Evolutionary conservation across 2,888 invertebrate species (phyloP).

Genomic region (Incurvaria masculella): DNA sequence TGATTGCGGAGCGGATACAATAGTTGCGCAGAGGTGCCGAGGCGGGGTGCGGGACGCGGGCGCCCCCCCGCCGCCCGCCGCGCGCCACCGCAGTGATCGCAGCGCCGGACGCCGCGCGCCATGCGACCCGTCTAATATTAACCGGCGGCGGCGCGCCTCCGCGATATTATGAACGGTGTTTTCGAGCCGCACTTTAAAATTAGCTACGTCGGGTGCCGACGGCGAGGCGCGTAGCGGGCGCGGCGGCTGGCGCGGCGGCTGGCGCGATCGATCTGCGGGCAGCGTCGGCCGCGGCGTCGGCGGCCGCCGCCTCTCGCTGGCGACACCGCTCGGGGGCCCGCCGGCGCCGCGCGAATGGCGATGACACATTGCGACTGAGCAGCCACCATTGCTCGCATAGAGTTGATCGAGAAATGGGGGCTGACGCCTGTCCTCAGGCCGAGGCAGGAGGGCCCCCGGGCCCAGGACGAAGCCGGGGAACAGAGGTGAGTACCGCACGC

Average conservation of each 20-base stretch:
- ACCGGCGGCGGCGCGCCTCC: slow-evolving; percentile 21
- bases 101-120: slow-evolving; percentile 16
- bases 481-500: slow-evolving; percentile 59
- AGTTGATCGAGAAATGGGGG: slow-evolving; percentile 97
- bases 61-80: slow-evolving; percentile 5
- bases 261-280: slow-evolving; percentile 20
- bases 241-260: slow-evolving; percentile 25
- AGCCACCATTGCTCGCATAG: slow-evolving; percentile 96
- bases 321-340: too few species aligned
- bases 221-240: slow-evolving; percentile 31
- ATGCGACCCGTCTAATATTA: slow-evolving; percentile 20
- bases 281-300: slow-evolving; percentile 22
- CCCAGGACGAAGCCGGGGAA: slow-evolving; percentile 67
- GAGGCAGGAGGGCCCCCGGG: slow-evolving; percentile 91
- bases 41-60: slow-evolving; percentile 4
- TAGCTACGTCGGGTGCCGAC: slow-evolving; percentile 17
- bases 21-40: not conserved
- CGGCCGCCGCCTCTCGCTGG: slow-evolving; percentile 46
- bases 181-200: not conserved
- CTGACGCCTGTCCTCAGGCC: slow-evolving; percentile 96
- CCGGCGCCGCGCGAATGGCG: slow-evolving; percentile 24
- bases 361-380: slow-evolving; percentile 56
- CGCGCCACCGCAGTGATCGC: slow-evolving; percentile 11
- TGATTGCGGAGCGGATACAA: too few species aligned
- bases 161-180: not conserved